Evolutionary conservation across 2,888 invertebrate species (phyloP), one percentile per base, ranked within the genome.

Genomic region (Folsomia candida): DNA sequence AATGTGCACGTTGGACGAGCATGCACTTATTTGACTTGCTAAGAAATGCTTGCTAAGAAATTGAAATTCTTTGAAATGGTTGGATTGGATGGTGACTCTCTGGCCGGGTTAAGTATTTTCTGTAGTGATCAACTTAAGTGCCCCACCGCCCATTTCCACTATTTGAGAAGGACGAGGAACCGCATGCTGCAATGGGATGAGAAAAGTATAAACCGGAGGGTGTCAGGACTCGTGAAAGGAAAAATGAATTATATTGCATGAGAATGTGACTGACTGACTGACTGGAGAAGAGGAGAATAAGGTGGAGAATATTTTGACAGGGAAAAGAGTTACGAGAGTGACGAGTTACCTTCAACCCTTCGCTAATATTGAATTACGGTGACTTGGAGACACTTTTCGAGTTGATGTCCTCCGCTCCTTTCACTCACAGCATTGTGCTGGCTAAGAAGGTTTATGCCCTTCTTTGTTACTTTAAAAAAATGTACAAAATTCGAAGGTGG

Each of bases 181-280:
- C 11, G 54, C 54, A 20, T 54, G 6, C 54, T 54, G 54, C 37
- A 37, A 14, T 37, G 14, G 37, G 54, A 14, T 6, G 54, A 22
- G 22, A 22, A 54, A 54, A 54, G 54, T 54, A 6, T 14, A 54
- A 54, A 54, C 20, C n/a, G 6, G n/a, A 59, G 6, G 47, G 47
- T 64, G 63, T 47, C 63, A 51, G 22, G 51, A 47, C 25, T n/a
- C 14, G 63, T 22, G 24, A 37, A 62, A 62, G 47, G 63, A 64
- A 37, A 51, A 51, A 64, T 64, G 63, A 64, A 51, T 64, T 64
- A 64, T n/a, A n/a, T 64, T 64, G 51, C 47, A 24, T 37, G n/a
- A 37, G 51, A 64, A 54, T 54, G 54, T 54, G 54, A 54, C 11
- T 54, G 54, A 54, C 11, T 54, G 37, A 37, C 37, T 37, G 37